A percentile compares a stretch with the other conserved stretches of the same genome.
Conservation (phyloP, 2,797 vertebrate genomes). For the Brachyalestes nurse region DNA sequence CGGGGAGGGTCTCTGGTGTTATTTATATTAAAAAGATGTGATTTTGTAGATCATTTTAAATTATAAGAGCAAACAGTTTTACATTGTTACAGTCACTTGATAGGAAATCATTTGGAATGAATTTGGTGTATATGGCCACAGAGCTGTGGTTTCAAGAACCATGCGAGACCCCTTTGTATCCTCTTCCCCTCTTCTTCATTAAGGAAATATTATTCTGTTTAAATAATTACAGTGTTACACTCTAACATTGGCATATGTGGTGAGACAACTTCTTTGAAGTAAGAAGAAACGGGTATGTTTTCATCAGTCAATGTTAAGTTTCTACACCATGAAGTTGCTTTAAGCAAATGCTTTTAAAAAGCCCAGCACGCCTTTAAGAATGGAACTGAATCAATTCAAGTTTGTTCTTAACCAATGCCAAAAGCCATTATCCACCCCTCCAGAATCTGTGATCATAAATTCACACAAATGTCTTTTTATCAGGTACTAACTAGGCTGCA, state of each 20-base stretch:
- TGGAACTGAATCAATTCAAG: constrained; percentile 15
- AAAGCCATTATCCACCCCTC: background rate
- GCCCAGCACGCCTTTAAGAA: constrained; percentile 11
- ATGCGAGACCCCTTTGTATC: background rate
- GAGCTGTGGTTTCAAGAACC: background rate
- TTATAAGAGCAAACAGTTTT: background rate
- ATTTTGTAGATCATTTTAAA: background rate
- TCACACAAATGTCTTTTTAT: no score
- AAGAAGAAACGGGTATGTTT: background rate
- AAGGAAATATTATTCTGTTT: background rate
- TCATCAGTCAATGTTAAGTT: background rate
- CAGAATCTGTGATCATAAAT: no score
- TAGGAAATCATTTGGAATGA: background rate
- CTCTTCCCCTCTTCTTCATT: background rate
- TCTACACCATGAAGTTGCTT: background rate
- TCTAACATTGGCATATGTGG: background rate
- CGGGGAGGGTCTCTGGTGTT: background rate
- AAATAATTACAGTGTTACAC: background rate
- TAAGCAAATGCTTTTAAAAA: constrained; percentile 23
- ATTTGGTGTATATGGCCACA: background rate
- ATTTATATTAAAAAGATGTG: background rate
- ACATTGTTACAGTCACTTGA: background rate
- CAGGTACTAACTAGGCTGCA: no score
- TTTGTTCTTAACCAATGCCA: background rate
- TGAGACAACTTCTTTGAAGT: background rate